Percentiles rank a stretch among this genome's conserved stretches.
Evolutionary conservation across 2,113 vertebrate species (phyloP).

Genomic region (Stegostoma tigrinum): DNA sequence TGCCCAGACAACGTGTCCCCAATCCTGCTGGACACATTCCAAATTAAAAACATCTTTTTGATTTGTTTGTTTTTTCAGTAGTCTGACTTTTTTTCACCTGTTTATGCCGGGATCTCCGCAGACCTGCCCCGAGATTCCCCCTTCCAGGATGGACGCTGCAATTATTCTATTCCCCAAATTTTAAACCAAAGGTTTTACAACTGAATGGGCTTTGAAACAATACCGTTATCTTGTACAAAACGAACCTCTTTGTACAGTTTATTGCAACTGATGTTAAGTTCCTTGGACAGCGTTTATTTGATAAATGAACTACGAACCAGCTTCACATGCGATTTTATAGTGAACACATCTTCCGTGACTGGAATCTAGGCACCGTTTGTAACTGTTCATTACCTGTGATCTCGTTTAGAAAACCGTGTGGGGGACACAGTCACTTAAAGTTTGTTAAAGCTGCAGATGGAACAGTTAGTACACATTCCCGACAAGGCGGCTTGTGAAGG

Average conservation of each 20-base stretch:
- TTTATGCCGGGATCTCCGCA: not conserved
- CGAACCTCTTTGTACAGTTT: not conserved
- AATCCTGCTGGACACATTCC: conserved; percentile 27
- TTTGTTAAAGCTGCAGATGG: not conserved
- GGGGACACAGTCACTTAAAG: not conserved
- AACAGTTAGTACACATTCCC: not conserved
- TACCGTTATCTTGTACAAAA: not conserved
- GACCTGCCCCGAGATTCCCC: not conserved
- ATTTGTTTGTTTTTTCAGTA: not conserved
- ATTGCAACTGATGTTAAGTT: not conserved
- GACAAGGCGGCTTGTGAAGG: not conserved
- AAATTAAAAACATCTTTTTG: conserved; percentile 35
- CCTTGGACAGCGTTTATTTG: not conserved
- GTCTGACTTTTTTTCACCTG: conserved; percentile 22
- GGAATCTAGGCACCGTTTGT: not conserved
- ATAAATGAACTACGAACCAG: not conserved
- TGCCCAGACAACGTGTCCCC: conserved; percentile 37
- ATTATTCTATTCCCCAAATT: not conserved
- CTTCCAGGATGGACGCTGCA: not conserved
- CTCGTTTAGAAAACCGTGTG: not conserved
- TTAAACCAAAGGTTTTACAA: not conserved
- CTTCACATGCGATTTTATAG: not conserved
- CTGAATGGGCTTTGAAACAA: not conserved
- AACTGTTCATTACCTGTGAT: not conserved
- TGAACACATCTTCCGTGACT: not conserved